These are phyloP conservation scores for Bos javanicus DNA, from an alignment of 2,113 vertebrate species.

Conservation along the genomic window DNA sequence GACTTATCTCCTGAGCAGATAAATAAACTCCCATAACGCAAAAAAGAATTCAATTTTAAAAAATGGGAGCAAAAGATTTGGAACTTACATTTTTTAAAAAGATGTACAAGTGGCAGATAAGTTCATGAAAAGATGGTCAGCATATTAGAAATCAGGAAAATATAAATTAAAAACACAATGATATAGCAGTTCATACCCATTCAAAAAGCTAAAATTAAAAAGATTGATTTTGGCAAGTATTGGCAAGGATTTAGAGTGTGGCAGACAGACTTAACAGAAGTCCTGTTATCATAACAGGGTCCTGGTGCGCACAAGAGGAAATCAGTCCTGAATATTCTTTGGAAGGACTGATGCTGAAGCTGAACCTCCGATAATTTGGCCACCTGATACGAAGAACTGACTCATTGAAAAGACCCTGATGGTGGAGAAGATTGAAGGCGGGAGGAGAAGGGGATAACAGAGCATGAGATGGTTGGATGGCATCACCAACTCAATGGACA, in stretches of 20 bases:
- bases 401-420: background rate
- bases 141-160: background rate
- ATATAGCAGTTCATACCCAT: background rate
- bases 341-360: background rate
- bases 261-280: background rate
- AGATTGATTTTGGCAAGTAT: background rate
- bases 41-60: background rate
- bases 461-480: background rate
- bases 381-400: background rate
- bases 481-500: accelerated
- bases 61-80: background rate
- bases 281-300: background rate
- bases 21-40: background rate
- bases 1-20: background rate
- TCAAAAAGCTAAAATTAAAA: background rate
- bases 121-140: background rate
- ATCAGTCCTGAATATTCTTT: background rate
- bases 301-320: accelerated
- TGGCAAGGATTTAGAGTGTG: background rate
- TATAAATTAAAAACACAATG: background rate
- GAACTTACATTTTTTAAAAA: background rate
- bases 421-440: background rate
- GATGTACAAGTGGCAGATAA: background rate
- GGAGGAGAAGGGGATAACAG: background rate
- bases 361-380: background rate